Conservation (phyloP, 2,888 invertebrate species). For the Meandrusa payeni region DNA sequence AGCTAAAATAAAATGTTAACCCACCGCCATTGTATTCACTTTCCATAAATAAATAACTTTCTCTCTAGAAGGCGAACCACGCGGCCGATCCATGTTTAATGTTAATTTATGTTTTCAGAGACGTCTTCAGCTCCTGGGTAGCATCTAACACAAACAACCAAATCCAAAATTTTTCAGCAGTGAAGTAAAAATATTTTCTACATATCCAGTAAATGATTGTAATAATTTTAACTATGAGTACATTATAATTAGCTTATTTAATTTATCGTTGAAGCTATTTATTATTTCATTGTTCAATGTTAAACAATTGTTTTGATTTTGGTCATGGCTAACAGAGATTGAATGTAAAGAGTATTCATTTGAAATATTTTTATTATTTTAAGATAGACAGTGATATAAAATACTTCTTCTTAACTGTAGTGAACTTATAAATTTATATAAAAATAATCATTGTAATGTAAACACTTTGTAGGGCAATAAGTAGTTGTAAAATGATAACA, state of each 20-base stretch:
- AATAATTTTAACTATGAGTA: constrained; percentile 13
- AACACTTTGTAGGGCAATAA: neutral
- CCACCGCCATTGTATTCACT: too few species aligned
- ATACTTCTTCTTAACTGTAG: constrained; percentile 4
- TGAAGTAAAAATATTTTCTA: constrained; percentile 81
- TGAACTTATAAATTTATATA: constrained; percentile 8
- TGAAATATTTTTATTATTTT: constrained; percentile 13
- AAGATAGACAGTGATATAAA: constrained; percentile 12
- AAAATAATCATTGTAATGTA: neutral
- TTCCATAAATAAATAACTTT: too few species aligned
- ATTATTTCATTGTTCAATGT: constrained; percentile 26
- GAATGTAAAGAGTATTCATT: constrained; percentile 9
- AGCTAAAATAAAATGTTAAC: too few species aligned
- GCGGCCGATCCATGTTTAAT: neutral
- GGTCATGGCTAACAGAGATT: constrained; percentile 10
- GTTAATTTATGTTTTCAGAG: constrained; percentile 80
- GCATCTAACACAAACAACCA: constrained; percentile 91
- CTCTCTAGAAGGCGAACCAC: too few species aligned
- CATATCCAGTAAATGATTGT: constrained; percentile 33
- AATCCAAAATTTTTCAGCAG: constrained; percentile 89
- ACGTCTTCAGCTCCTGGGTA: constrained; percentile 95
- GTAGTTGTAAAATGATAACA: neutral
- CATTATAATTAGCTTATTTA: constrained; percentile 25
- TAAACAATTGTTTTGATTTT: constrained; percentile 18
- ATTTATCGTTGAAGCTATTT: constrained; percentile 31